phyloP scores from a whole-genome alignment of 2,797 vertebrate genomes.

The Pseudopleuronectes americanus region DNA sequence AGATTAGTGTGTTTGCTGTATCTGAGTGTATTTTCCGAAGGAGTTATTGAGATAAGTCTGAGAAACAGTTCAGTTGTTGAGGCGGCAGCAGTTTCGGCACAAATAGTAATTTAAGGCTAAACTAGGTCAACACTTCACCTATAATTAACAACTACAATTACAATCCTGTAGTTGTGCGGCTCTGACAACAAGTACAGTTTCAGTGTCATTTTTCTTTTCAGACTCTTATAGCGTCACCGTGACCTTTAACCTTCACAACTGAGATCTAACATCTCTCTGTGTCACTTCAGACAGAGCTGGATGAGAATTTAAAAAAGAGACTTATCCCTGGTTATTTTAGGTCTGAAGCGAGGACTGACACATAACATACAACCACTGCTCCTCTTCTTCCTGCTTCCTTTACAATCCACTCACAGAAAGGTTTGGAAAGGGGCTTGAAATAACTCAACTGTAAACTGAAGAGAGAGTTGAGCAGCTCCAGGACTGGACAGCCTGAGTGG shows the following conservation, averaged over 20 bases:
- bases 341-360: slow-evolving; percentile 2
- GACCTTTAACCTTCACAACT: too few relatives aligned
- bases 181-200: too few relatives aligned
- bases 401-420: slow-evolving; percentile 4
- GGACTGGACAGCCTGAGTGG: neutral
- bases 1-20: neutral
- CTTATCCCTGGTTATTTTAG: slow-evolving; percentile 44
- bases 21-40: too few relatives aligned
- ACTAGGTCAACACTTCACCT: neutral
- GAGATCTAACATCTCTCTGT: neutral
- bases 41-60: neutral
- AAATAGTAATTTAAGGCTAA: neutral
- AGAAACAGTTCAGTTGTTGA: neutral
- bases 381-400: slow-evolving; percentile 15
- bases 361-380: slow-evolving; percentile 33
- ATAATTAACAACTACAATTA: neutral
- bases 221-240: too few relatives aligned
- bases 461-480: slow-evolving; percentile 2
- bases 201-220: too few relatives aligned
- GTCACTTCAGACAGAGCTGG: neutral
- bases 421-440: slow-evolving; percentile 28
- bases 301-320: slow-evolving; percentile 8
- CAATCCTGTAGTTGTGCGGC: too few relatives aligned
- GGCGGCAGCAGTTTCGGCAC: neutral
- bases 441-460: slow-evolving; percentile 22